Percentiles rank a stretch among this genome's conserved stretches.
These are phyloP conservation scores for Lepidurus packardi DNA, from an alignment of 1,140 invertebrate species.

Conservation along the genomic window DNA sequence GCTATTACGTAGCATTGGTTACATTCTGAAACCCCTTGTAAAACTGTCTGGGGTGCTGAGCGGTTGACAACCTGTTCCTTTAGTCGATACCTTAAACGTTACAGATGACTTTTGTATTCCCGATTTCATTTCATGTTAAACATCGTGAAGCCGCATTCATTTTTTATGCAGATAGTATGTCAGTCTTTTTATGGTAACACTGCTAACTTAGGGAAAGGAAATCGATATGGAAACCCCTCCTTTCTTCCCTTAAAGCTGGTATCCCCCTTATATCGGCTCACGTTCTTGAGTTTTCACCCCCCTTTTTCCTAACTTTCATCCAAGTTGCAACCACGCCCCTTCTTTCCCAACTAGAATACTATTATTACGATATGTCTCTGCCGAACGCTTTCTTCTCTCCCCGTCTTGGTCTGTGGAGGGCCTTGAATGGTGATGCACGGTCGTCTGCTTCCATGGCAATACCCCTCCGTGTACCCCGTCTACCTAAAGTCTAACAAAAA, in stretches of 20 bases:
- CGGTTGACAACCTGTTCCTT: too few species aligned
- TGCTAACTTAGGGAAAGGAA: not conserved
- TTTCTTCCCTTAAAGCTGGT: not conserved
- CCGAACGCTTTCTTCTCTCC: not conserved
- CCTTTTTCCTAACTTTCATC: not conserved
- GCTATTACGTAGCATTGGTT: too few species aligned
- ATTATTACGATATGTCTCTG: conserved; percentile 15
- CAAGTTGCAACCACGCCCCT: conserved; percentile 5
- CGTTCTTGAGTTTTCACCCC: not conserved
- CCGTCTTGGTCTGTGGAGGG: not conserved
- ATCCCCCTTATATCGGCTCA: not conserved
- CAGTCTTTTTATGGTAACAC: not conserved
- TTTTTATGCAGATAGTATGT: not conserved
- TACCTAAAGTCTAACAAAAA: not conserved
- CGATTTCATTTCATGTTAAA: too few species aligned
- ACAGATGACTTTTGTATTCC: too few species aligned
- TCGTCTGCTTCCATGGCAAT: conserved; percentile 8
- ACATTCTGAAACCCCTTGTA: too few species aligned
- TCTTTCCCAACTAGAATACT: not conserved
- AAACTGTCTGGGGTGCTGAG: too few species aligned
- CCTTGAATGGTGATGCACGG: conserved; percentile 18
- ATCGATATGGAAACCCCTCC: not conserved
- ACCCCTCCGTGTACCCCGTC: not conserved
- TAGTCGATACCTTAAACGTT: too few species aligned
- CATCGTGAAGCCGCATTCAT: too few species aligned